Conservation (phyloP, 1,140 invertebrate species). For the Aphidius ervi region DNA sequence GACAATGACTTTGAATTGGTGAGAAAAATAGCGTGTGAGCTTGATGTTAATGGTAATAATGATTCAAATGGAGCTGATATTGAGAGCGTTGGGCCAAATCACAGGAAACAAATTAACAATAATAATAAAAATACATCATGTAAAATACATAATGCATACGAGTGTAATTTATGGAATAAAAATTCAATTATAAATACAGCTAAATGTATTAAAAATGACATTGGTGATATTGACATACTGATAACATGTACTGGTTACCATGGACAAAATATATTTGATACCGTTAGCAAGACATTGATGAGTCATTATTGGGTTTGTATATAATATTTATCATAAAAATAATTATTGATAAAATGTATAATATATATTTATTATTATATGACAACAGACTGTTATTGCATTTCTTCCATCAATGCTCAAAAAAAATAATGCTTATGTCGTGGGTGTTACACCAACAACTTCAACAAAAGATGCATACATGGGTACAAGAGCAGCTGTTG, state of each 20-base stretch:
- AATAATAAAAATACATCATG: constrained; percentile 4
- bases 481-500: constrained; percentile 41
- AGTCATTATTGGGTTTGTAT: constrained; percentile 46
- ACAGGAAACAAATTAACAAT: constrained; percentile 27
- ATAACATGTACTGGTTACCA: constrained; percentile 41
- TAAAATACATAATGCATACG: constrained; percentile 32
- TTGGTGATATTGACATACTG: constrained; percentile 44
- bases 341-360: no score
- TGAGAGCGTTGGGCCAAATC: constrained; percentile 22
- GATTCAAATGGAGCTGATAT: constrained; percentile 19
- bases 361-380: constrained; percentile 12
- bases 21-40: constrained; percentile 27
- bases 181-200: constrained; percentile 35
- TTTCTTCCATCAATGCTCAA: constrained; percentile 44
- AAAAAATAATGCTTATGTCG: constrained; percentile 34
- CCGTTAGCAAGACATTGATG: constrained; percentile 41
- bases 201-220: constrained; percentile 37
- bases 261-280: constrained; percentile 36
- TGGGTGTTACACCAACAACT: constrained; percentile 42
- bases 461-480: constrained; percentile 38
- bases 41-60: constrained; percentile 15
- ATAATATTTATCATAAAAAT: constrained; percentile 6
- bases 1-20: constrained; percentile 34
- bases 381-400: constrained; percentile 42
- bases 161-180: constrained; percentile 38